A percentile compares a stretch with the other conserved stretches of the same genome.
phyloP scores from a whole-genome alignment of 2,797 vertebrate genomes.

The Oryzias dopingdopingensis region DNA sequence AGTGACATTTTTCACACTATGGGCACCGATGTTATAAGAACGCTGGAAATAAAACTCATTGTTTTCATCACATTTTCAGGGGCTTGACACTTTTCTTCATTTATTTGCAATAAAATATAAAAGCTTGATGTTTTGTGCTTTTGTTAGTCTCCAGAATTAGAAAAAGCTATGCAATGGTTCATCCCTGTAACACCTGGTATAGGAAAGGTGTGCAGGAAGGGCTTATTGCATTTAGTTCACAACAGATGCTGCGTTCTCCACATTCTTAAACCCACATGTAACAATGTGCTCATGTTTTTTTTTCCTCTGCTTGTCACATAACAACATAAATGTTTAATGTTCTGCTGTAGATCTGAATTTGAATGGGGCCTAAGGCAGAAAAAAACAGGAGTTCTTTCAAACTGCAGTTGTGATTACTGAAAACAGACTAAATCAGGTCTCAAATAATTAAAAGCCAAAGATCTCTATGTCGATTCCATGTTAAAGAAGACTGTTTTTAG shows the following conservation, averaged over 20 bases:
- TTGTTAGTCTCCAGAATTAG: not conserved
- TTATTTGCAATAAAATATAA: conserved; percentile 3
- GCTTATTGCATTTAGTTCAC: conserved; percentile 15
- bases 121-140: not conserved
- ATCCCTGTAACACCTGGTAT: conserved; percentile 2
- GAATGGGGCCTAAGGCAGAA: conserved; percentile 14
- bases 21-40: not conserved
- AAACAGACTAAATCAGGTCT: not conserved
- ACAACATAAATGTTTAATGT: conserved; percentile 29
- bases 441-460: conserved; percentile 2
- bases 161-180: not conserved
- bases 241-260: conserved; percentile 3
- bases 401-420: not conserved
- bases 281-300: conserved; percentile 27
- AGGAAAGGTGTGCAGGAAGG: not conserved
- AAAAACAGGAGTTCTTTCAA: conserved; percentile 25
- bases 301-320: conserved; percentile 19
- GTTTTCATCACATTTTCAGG: not conserved
- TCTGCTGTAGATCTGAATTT: conserved; percentile 26
- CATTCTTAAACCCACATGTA: conserved; percentile 22
- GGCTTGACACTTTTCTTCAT: not conserved
- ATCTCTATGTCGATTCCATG: not conserved
- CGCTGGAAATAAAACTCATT: not conserved
- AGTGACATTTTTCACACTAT: conserved; percentile 1
- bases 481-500: not conserved